Base-by-base conservation (phyloP, 2,113 vertebrate genomes). In the Varanus komodoensis region DNA sequence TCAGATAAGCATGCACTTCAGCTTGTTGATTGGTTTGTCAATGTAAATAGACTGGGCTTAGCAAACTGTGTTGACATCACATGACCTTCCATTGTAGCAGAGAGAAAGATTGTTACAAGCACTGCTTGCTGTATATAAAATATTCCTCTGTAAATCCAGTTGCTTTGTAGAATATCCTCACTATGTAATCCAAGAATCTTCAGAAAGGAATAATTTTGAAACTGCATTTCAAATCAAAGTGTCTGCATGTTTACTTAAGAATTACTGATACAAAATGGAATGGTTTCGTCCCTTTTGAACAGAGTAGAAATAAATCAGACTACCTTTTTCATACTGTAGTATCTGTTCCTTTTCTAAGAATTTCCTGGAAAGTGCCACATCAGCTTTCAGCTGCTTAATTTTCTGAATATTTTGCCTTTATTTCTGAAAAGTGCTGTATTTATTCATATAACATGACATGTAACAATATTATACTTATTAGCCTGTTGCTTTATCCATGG, bases 381-480 rank as follows among this genome's bases (percentile, higher is more conserved):
- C 84, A 93, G 64, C 71, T 82, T 91, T 92, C 3, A 93, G 64
- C 19, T 80, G 2, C 90, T 96, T 94, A 91, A 96, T 86, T 96
- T 92, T 93, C 44, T 88, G 52, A 92, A 85, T 8, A 91, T 85
- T 96, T 87, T 93, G 91, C 80, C 44, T 64, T 93, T 95, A 85
- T 64, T 92, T 87, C 29, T 73, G 85, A 90, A 88, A 95, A 96
- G 91, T 88, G 88, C 50, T 90, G 64, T 89, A 89, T 95, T 96
- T 96, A 90, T 93, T 96, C 84, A 94, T 89, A 92, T 84, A 95
- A 94, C 89, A 92, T 92, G 92, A 80, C 57, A 92, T 93, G 84
- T 93, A 89, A 95, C 25, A 96, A 74, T 93, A 96, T 96, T 95
- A 92, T 75, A 91, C 34, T 94, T 90, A 95, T 96, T 94, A 95